Base-by-base conservation (phyloP, 2,888 invertebrate genomes). In the Epiblema foenella region DNA sequence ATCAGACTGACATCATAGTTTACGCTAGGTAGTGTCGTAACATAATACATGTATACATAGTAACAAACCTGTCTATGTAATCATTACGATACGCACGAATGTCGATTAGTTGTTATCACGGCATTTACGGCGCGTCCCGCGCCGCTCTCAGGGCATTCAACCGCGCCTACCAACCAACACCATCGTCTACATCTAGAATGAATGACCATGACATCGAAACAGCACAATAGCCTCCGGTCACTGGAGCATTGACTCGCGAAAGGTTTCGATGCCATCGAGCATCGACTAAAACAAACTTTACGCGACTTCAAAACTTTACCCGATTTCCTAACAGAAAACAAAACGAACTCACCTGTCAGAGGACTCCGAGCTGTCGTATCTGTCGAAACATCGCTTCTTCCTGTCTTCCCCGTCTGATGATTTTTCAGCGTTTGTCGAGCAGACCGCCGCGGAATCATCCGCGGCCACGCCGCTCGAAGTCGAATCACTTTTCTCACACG, bases 281-380 rank as follows among this genome's bases (percentile, higher is more conserved):
- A 81, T 83, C 83, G 86, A 85, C 85, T 86, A 84, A 83, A 75
- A 77, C 77, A 81, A 69, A 71, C 66, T 70, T 73, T 57, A 67
- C 42, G 59, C 24, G 37, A 56, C 52, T 68, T 51, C 20, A 49
- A 71, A 66, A 71, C 66, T 66, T 62, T 24, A 49, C 20, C 10
- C 49, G 24, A 78, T 79, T 82, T 80, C 66, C 70, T 85, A 81
- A 85, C 82, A 78, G 76, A 85, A 83, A 82, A 77, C 51, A 17
- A 75, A 67, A 73, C 74, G 64, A 76, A 87, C 94, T 95, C 90
- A 97, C 98, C 98, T 98, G 97, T 98, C 98, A 93, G 97, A 98
- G 85, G 97, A 97, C 94, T 98, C 98, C 84, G 97, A 97, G 91
- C 97, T 98, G 95, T 98, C 98, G 94, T 97, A 98, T 94, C 97